Conservation (phyloP, 2,797 vertebrate species). For the Decapterus maruadsi region DNA sequence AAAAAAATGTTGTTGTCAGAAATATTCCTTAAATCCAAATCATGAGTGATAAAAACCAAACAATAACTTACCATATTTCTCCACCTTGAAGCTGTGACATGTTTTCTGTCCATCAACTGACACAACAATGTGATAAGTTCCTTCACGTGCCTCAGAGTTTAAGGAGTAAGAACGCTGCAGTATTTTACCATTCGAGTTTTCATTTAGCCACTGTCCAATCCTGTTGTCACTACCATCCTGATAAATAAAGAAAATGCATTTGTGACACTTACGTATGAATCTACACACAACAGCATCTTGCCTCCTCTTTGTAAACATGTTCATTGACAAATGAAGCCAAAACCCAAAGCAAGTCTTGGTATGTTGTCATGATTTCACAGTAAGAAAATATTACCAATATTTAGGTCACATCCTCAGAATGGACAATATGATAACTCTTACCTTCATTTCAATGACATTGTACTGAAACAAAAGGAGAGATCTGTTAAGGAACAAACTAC, state of each 20-base stretch:
- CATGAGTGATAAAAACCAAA: background rate
- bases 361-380: no score
- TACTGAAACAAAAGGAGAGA: conserved; percentile 57
- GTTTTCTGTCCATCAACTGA: background rate
- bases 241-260: background rate
- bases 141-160: conserved; percentile 73
- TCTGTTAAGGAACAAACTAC: background rate
- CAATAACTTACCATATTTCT: conserved; percentile 78
- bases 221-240: conserved; percentile 74
- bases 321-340: background rate
- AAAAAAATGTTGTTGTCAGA: background rate
- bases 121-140: conserved; percentile 66
- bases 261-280: background rate
- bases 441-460: conserved; percentile 55
- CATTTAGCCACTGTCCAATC: conserved; percentile 80
- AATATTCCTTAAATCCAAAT: background rate
- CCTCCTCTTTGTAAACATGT: background rate
- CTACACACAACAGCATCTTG: background rate
- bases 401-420: background rate
- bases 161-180: conserved; percentile 76
- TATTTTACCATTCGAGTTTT: conserved; percentile 65
- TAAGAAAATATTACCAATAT: background rate
- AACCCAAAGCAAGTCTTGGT: background rate
- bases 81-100: conserved; percentile 71
- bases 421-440: conserved; percentile 36